Percentiles rank a stretch among this genome's conserved stretches.
These are phyloP conservation scores for Xestia rhomboidea DNA, from an alignment of 2,888 invertebrate species.

Conservation along the genomic window DNA sequence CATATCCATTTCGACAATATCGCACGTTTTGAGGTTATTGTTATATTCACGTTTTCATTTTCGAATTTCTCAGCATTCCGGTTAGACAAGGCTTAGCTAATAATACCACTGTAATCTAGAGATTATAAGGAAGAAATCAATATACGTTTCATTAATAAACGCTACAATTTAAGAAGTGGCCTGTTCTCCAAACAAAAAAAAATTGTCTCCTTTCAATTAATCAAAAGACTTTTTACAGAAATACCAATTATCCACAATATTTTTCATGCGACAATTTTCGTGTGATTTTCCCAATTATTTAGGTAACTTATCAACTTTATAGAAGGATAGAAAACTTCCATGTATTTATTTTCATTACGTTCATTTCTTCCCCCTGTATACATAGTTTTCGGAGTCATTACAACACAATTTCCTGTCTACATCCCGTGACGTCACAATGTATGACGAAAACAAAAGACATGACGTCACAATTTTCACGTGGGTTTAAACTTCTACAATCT, in stretches of 20 bases:
- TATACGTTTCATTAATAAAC: too few relatives aligned
- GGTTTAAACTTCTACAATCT: constrained; percentile 1
- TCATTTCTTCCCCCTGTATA: background rate
- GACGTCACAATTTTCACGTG: background rate
- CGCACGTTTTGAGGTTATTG: too few relatives aligned
- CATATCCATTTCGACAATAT: too few relatives aligned
- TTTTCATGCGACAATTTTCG: background rate
- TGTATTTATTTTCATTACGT: background rate
- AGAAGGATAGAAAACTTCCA: background rate
- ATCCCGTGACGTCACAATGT: constrained; percentile 14
- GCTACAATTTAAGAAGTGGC: too few relatives aligned
- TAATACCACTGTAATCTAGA: too few relatives aligned
- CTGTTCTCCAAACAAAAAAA: too few relatives aligned
- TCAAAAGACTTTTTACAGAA: background rate
- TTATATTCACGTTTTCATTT: too few relatives aligned
- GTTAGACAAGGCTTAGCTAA: too few relatives aligned
- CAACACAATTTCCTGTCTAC: constrained; percentile 7
- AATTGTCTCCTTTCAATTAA: too few relatives aligned
- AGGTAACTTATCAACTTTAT: background rate
- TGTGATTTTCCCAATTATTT: background rate
- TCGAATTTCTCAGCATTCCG: too few relatives aligned
- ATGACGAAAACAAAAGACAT: constrained; percentile 19
- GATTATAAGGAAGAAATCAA: too few relatives aligned
- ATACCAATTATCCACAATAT: background rate
- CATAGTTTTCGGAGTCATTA: constrained; percentile 1